phyloP scores from a whole-genome alignment of 2,888 invertebrate genomes.

The Cheilosia impressa region DNA sequence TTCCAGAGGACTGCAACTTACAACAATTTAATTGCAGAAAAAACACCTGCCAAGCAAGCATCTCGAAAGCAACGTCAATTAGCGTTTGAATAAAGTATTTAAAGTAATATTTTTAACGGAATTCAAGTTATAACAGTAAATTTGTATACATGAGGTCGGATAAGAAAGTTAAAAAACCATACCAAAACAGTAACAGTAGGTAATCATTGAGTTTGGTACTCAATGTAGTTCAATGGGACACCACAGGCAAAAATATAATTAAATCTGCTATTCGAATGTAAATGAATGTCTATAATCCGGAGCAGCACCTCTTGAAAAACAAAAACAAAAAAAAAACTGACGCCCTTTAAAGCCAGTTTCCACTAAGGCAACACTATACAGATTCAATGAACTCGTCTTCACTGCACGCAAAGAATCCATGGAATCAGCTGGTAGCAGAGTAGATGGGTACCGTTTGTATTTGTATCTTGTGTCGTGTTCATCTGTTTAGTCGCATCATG shows the following conservation, averaged over 20 bases:
- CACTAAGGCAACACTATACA: slow-evolving; percentile 27
- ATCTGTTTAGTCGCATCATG: slow-evolving; percentile 28
- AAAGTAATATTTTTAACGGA: no score
- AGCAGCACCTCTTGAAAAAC: slow-evolving; percentile 34
- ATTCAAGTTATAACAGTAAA: no score
- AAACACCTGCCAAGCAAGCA: no score
- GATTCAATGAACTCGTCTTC: slow-evolving; percentile 27
- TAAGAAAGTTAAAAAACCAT: no score
- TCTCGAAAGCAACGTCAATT: no score
- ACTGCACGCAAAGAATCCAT: slow-evolving; percentile 39
- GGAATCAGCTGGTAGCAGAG: slow-evolving; percentile 58
- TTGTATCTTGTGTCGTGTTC: slow-evolving; percentile 42
- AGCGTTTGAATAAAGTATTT: no score
- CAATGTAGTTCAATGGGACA: no score
- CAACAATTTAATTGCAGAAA: no score
- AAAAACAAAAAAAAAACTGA: slow-evolving; percentile 31
- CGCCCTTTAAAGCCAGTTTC: slow-evolving; percentile 39
- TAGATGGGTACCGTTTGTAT: slow-evolving; percentile 50
- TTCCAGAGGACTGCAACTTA: no score
- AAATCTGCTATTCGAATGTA: slow-evolving; percentile 36
- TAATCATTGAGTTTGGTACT: no score
- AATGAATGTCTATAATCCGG: slow-evolving; percentile 36
- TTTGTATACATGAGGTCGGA: no score
- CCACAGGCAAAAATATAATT: slow-evolving; percentile 20
- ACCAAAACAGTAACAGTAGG: no score